Conservation (phyloP, 2,797 vertebrate species). For the Tangara arthus region DNA sequence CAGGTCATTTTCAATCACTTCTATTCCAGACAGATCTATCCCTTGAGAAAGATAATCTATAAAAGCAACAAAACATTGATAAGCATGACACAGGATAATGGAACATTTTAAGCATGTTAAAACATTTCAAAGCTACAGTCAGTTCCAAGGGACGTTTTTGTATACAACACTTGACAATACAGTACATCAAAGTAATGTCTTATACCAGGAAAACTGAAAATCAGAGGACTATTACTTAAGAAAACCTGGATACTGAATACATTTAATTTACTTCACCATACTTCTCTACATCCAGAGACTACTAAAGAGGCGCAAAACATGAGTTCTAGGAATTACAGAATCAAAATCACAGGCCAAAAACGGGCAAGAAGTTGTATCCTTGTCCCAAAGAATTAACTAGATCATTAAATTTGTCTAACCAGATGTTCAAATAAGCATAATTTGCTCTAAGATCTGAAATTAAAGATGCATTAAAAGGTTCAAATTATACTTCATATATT, state of each 20-base stretch:
- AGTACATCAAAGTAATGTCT: background rate
- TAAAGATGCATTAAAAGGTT: background rate
- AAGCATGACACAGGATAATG: background rate
- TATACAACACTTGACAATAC: background rate
- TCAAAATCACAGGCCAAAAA: background rate
- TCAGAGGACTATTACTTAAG: background rate
- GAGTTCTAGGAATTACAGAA: background rate
- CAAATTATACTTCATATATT: background rate
- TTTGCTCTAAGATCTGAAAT: background rate
- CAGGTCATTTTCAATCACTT: conserved; percentile 94
- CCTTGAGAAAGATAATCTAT: conserved; percentile 97
- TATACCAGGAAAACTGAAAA: background rate
- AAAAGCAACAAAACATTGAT: conserved; percentile 53
- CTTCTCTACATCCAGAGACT: background rate
- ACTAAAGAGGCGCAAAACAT: background rate
- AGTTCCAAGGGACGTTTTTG: background rate
- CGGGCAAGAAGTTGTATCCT: background rate
- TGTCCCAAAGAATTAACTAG: background rate
- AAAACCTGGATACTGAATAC: background rate
- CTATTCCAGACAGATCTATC: conserved; percentile 93
- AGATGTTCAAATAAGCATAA: background rate
- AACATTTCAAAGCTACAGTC: background rate
- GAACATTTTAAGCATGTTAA: conserved; percentile 1
- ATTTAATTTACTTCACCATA: background rate
- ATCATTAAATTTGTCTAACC: background rate